Evolutionary conservation across 2,797 vertebrate species (phyloP), one percentile per base, ranked within the genome.

Genomic region (Cuculus canorus): DNA sequence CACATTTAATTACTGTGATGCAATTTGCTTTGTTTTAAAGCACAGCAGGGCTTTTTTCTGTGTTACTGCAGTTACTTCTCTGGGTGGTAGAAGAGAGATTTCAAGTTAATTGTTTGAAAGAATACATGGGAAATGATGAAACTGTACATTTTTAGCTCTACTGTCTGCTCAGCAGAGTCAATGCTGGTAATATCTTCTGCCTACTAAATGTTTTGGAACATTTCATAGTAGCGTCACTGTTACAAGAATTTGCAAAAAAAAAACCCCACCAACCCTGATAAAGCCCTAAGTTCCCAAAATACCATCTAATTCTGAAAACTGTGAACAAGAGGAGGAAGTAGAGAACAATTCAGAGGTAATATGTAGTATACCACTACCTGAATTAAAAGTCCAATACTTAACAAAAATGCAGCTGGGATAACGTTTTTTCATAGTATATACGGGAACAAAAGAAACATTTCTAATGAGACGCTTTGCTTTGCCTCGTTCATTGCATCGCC

Each of bases 161-260:
- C 32, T 69, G 61, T 82, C 28, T 65, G 32, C 35, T 33, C 19
- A 19, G 37, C 94, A 99, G 98, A 92, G 98, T 98, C 9, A 91
- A 97, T 71, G 28, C 95, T 33, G 97, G 97, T 41, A 98, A 98
- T 80, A 84, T 98, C 27, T 86, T 98, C 27, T 98, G 98, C 11
- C 97, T 98, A 80, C 80, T 98, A 84, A 97, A 97, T 24, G 98
- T 43, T 7, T 98, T 5, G 89, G 96, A 69, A 93, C 98, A 10
- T 94, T 98, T 41, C 63, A 98, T 17, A 94, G 96, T 11, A 94
- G 96, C 10, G 71, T 98, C 54, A 93, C 97, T 30, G 50, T 98
- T 64, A 86, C 96, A 53, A 96, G 95, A 61, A 69, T 98, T 60
- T 98, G 96, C 63, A 97, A 84, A 94, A 98, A 50, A 61, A 41